A percentile compares a stretch with the other conserved stretches of the same genome.
Evolutionary conservation across 2,888 invertebrate genomes (phyloP).

Genomic region (Operophtera brumata): DNA sequence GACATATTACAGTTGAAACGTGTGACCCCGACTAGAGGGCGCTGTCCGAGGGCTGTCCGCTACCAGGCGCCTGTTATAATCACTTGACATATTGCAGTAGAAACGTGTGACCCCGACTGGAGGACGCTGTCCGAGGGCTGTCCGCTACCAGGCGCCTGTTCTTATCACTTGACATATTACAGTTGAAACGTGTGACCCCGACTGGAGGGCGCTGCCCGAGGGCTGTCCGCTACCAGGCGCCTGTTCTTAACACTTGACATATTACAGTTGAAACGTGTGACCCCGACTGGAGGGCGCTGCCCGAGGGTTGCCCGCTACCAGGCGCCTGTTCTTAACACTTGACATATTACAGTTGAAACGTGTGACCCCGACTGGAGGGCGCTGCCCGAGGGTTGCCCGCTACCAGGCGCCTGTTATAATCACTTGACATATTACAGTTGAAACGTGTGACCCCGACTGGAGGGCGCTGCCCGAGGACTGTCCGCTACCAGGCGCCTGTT

Average conservation of each 20-base stretch:
- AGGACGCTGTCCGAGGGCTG: background rate
- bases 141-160: background rate
- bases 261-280: conserved; percentile 2
- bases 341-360: conserved; percentile 4
- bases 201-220: background rate
- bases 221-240: background rate
- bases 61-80: background rate
- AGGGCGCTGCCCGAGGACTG: background rate
- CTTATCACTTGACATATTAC: background rate
- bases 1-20: conserved; percentile 4
- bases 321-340: background rate
- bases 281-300: background rate
- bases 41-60: background rate
- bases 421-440: conserved; percentile 3
- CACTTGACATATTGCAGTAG: conserved; percentile 4
- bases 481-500: background rate
- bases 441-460: background rate
- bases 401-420: background rate
- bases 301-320: background rate
- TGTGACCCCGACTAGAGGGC: background rate
- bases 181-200: background rate
- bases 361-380: background rate
- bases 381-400: background rate
- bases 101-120: background rate
- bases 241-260: background rate